Base-by-base conservation (phyloP, 2,797 vertebrate species). In the Allenopithecus nigroviridis region DNA sequence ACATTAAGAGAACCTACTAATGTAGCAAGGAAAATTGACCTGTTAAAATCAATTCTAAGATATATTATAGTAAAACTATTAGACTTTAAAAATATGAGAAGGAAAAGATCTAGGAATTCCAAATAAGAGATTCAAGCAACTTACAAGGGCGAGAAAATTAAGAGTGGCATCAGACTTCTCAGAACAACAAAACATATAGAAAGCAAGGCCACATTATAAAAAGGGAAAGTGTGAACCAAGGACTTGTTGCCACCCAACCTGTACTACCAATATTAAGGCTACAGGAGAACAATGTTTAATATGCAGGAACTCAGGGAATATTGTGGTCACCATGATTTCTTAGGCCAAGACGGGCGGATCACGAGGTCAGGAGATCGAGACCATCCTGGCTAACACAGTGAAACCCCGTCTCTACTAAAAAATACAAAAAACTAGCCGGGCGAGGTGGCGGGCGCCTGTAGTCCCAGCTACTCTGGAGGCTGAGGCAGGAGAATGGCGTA, bases 171-270 rank as follows among this genome's bases (percentile, higher is more conserved):
- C 9, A 92, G 59, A 68, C n/a, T 84, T 79, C 59, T 84, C 28
- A 86, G 84, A 57, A 68, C 33, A 68, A 68, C 33, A 94, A 43
- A 48, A 92, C 26, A 85, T 41, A 55, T 8, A 68, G 64, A 74
- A 94, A 81, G 48, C 46, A 89, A 96, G 48, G 57, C 57, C 64
- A 92, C n/a, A 85, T 2, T 36, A n/a, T 70, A 94, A 97, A 83
- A 53, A 64, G 39, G 26, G 17, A 85, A 85, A 70, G 13, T 50
- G 13, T 36, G 8, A 96, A 84, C 13, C 48, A 70, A 81, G 26
- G 2, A 91, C 80, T 75, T 86, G 41, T 28, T 94, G 80, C 33
- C n/a, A 61, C 16, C 46, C 88, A 94, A 83, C 2, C 39, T 79
- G 21, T 30, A 46, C 46, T 95, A 53, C 50, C 39, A 89, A 12